Conservation (phyloP, 2,113 vertebrate species). For the Craseonycteris thonglongyai region DNA sequence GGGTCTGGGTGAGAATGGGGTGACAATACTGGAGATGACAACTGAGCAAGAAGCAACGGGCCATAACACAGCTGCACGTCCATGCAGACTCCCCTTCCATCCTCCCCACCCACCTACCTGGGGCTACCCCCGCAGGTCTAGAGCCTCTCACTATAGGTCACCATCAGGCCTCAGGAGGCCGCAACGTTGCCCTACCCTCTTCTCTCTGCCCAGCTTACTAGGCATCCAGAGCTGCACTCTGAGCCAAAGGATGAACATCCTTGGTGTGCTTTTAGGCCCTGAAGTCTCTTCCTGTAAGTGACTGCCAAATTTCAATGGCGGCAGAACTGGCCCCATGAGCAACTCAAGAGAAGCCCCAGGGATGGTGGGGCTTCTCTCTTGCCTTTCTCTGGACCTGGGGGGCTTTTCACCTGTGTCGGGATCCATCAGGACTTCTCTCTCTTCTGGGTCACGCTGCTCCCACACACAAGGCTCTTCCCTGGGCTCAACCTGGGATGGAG, state of each 20-base stretch:
- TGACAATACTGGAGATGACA: fast-evolving
- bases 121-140: background rate
- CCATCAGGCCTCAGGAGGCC: background rate
- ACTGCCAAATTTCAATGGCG: fast-evolving
- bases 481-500: slow-evolving; percentile 66
- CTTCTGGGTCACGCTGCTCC: slow-evolving; percentile 76
- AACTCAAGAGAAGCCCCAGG: background rate
- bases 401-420: slow-evolving; percentile 65
- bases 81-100: no score
- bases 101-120: background rate
- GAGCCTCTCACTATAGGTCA: background rate
- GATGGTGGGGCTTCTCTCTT: background rate
- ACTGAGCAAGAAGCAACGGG: background rate
- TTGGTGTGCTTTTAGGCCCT: background rate
- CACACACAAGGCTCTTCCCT: slow-evolving; percentile 74
- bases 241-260: background rate
- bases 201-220: background rate
- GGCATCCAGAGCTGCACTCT: background rate
- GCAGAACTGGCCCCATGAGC: background rate
- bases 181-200: background rate
- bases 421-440: slow-evolving; percentile 73
- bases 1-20: background rate
- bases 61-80: fast-evolving
- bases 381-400: background rate
- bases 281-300: background rate